Conservation (phyloP, 2,888 invertebrate genomes). For the Pseudolycoriella hygida region DNA sequence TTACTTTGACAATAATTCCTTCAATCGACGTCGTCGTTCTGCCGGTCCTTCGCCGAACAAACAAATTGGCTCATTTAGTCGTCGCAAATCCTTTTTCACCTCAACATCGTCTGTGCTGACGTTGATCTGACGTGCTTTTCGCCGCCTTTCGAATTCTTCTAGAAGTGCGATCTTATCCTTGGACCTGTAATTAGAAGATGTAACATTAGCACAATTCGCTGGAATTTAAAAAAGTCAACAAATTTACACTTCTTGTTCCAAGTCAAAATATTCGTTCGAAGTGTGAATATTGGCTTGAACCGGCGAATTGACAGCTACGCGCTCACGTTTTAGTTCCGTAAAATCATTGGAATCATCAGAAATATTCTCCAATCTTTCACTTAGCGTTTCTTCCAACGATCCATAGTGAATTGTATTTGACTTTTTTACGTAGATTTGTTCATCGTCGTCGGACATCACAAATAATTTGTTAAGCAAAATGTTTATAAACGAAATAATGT, state of each 20-base stretch:
- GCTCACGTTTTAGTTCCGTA: slow-evolving; percentile 31
- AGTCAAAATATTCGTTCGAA: slow-evolving; percentile 29
- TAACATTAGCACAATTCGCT: neutral
- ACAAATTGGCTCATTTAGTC: slow-evolving; percentile 91
- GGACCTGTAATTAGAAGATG: slow-evolving; percentile 33
- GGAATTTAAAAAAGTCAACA: neutral
- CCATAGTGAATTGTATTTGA: slow-evolving; percentile 73
- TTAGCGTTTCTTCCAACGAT: slow-evolving; percentile 54
- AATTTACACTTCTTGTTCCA: slow-evolving; percentile 23
- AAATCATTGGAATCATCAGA: slow-evolving; percentile 43
- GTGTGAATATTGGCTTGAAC: slow-evolving; percentile 21
- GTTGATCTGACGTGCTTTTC: slow-evolving; percentile 86
- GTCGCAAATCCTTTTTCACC: slow-evolving; percentile 75
- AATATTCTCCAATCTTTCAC: slow-evolving; percentile 41
- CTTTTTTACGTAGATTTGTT: slow-evolving; percentile 53
- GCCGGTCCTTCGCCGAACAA: slow-evolving; percentile 98
- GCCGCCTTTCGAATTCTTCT: slow-evolving; percentile 89
- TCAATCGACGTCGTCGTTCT: slow-evolving; percentile 76
- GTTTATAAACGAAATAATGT: too few species aligned
- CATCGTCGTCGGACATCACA: slow-evolving; percentile 37
- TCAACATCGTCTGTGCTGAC: slow-evolving; percentile 97
- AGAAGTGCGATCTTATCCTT: slow-evolving; percentile 79
- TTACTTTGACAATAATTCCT: slow-evolving; percentile 71
- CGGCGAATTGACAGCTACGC: slow-evolving; percentile 30
- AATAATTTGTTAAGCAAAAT: too few species aligned